A percentile compares a stretch with the other conserved stretches of the same genome.
These are phyloP conservation scores for Drosophila arawakana DNA, from an alignment of 1,140 invertebrate species.

Conservation along the genomic window DNA sequence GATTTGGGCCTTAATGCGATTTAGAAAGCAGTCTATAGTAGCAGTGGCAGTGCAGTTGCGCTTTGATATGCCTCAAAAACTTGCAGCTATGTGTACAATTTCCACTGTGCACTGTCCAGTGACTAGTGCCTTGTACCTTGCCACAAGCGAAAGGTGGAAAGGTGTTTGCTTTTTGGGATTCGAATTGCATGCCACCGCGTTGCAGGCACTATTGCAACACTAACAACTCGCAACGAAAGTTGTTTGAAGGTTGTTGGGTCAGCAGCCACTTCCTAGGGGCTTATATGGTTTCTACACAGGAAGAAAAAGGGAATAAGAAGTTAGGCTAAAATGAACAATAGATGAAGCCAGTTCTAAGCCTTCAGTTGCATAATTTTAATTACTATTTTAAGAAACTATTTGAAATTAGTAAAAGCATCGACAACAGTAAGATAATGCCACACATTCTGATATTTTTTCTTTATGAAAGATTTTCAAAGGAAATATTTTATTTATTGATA, in stretches of 20 bases:
- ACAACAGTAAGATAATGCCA: too few relatives aligned
- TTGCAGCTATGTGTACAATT: conserved; percentile 55
- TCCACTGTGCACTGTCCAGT: too few relatives aligned
- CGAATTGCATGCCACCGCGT: conserved; percentile 39
- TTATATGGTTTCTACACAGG: too few relatives aligned
- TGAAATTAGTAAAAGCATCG: too few relatives aligned
- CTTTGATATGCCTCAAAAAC: conserved; percentile 74
- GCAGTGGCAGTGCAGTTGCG: conserved; percentile 19
- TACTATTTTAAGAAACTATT: too few relatives aligned
- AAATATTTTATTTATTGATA: too few relatives aligned
- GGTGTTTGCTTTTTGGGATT: conserved; percentile 60
- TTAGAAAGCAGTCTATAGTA: conserved; percentile 35
- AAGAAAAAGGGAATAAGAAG: too few relatives aligned
- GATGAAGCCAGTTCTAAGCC: too few relatives aligned
- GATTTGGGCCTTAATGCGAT: conserved; percentile 14
- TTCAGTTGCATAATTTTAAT: too few relatives aligned
- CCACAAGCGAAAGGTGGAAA: conserved; percentile 72
- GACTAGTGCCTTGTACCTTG: conserved; percentile 1
- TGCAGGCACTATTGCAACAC: conserved; percentile 22
- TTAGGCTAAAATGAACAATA: too few relatives aligned
- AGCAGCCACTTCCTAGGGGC: conserved; percentile 37
- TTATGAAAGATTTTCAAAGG: too few relatives aligned
- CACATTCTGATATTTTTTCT: too few relatives aligned
- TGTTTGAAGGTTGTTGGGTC: conserved; percentile 77
- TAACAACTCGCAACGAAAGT: conserved; percentile 59